Evolutionary conservation across 2,797 vertebrate genomes (phyloP).

Genomic region (Chelon labrosus): DNA sequence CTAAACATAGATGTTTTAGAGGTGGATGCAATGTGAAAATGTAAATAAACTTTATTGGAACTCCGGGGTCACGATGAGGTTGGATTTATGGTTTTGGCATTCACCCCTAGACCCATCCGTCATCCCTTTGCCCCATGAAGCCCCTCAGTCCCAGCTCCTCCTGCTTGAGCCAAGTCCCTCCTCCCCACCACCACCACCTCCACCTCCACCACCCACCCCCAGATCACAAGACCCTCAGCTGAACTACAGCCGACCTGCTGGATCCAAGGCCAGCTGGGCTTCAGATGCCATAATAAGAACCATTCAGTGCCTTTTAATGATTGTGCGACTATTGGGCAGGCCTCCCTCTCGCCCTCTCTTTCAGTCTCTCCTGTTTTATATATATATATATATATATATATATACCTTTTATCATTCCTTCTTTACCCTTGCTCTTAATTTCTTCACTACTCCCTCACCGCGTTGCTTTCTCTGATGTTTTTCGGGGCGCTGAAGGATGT

Average conservation of each 20-base stretch:
- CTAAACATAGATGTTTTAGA: conserved; percentile 85
- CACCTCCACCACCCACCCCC: conserved; percentile 48
- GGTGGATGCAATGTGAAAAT: conserved; percentile 86
- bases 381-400: neutral
- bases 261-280: conserved; percentile 91
- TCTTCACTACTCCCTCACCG: conserved; percentile 16
- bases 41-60: conserved; percentile 90
- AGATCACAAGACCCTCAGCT: conserved; percentile 92
- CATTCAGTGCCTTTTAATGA: conserved; percentile 85
- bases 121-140: conserved; percentile 80
- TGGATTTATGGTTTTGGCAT: conserved; percentile 91
- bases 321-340: conserved; percentile 63
- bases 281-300: conserved; percentile 90
- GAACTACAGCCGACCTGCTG: conserved; percentile 93
- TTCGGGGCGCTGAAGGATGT: conserved; percentile 36
- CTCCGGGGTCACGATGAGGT: conserved; percentile 85
- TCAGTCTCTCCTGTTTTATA: conserved; percentile 34
- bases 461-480: conserved; percentile 36
- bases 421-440: conserved; percentile 25
- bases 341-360: conserved; percentile 30
- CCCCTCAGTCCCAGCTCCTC: conserved; percentile 56
- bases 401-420: conserved; percentile 19
- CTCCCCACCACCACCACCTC: conserved; percentile 69
- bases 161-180: conserved; percentile 75
- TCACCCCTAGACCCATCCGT: conserved; percentile 87